Percentiles rank a stretch among this genome's conserved stretches.
Evolutionary conservation across 2,113 vertebrate genomes (phyloP).

Genomic region (Microtus ochrogaster): DNA sequence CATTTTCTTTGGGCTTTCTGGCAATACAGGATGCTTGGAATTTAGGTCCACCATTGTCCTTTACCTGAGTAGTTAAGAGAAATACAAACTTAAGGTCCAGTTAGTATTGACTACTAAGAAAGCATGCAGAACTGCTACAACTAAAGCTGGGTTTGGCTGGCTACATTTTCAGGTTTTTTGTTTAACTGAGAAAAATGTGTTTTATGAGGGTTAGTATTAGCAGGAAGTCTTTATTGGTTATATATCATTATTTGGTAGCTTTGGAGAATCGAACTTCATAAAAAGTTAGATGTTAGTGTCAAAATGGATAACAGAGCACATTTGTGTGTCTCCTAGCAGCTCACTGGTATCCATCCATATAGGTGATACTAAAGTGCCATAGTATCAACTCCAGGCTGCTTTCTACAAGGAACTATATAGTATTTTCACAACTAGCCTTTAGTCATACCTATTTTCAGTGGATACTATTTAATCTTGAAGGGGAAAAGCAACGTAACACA

Average conservation of each 20-base stretch:
- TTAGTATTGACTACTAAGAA: not conserved
- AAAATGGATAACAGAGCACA: constrained; percentile 41
- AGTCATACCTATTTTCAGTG: constrained; percentile 69
- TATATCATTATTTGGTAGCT: not conserved
- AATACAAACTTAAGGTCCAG: not conserved
- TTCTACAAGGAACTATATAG: constrained; percentile 25
- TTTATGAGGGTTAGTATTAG: not conserved
- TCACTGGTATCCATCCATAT: not conserved
- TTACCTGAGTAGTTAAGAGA: not conserved
- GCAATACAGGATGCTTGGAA: not conserved
- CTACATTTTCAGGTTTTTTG: not conserved
- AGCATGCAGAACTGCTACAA: not conserved
- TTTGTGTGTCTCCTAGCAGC: constrained; percentile 5
- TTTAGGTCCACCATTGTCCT: not conserved
- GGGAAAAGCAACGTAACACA: constrained; percentile 32
- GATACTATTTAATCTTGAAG: constrained; percentile 65
- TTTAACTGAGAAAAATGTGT: constrained; percentile 39
- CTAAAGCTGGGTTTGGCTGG: not conserved
- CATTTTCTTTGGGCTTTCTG: not conserved
- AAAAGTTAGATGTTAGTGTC: constrained; percentile 32
- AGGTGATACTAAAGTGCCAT: constrained; percentile 40
- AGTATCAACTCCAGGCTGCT: not conserved
- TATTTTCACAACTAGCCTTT: constrained; percentile 50
- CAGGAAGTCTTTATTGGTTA: not conserved
- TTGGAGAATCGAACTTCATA: not conserved